These are phyloP conservation scores for Nephrotoma guestfalica DNA, from an alignment of 2,888 invertebrate species.

Conservation along the genomic window DNA sequence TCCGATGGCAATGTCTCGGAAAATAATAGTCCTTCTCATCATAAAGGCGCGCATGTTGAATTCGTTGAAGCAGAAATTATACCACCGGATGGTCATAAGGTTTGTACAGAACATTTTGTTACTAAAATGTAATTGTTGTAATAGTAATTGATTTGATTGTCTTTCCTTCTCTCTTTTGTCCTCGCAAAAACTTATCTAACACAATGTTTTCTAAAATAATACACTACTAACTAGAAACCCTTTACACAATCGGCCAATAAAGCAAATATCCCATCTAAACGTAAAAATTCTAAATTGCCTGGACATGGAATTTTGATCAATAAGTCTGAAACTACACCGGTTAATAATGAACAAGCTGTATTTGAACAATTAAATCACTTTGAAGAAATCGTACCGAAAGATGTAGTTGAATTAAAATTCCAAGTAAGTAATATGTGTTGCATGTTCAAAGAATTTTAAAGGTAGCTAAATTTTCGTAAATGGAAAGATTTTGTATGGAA, in stretches of 20 bases:
- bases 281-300: constrained; percentile 16
- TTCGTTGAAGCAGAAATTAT: constrained; percentile 28
- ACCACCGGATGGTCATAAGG: constrained; percentile 4
- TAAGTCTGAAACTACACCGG: constrained; percentile 23
- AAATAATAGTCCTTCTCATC: constrained; percentile 10
- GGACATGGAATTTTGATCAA: constrained; percentile 25
- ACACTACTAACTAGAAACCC: background rate
- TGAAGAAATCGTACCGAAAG: constrained; percentile 67
- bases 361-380: constrained; percentile 50
- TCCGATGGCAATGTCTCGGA: constrained; percentile 8
- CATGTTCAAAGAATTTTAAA: background rate
- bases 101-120: background rate
- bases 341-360: constrained; percentile 16
- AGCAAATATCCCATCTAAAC: constrained; percentile 7
- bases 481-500: too few species aligned
- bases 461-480: background rate
- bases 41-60: constrained; percentile 23
- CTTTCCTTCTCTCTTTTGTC: background rate
- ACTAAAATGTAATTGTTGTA: background rate
- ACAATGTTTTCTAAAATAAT: background rate
- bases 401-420: constrained; percentile 37
- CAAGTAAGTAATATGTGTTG: background rate
- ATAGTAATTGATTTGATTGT: background rate
- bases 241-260: background rate
- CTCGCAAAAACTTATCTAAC: background rate